Evolutionary conservation across 1,140 invertebrate species (phyloP).

Genomic region (Octopus bimaculoides): DNA sequence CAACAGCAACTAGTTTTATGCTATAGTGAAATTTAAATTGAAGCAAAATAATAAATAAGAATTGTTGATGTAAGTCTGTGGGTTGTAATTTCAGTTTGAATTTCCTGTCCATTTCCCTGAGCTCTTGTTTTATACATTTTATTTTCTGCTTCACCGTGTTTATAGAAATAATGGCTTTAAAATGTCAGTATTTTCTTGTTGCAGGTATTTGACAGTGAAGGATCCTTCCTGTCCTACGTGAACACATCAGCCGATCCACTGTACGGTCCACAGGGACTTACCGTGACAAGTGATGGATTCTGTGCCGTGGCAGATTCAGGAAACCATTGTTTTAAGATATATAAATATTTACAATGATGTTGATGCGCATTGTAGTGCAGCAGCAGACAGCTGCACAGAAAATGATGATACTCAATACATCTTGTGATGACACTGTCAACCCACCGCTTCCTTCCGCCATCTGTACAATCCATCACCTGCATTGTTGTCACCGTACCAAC

Average conservation of each 20-base stretch:
- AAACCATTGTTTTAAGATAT: conserved; percentile 65
- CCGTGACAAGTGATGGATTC: conserved; percentile 58
- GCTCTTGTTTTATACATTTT: too few species aligned
- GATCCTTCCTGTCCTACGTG: conserved; percentile 63
- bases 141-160: too few species aligned
- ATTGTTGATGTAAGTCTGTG: too few species aligned
- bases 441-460: not conserved
- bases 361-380: not conserved
- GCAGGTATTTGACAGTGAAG: conserved; percentile 63
- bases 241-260: conserved; percentile 62
- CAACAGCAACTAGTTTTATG: too few species aligned
- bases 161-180: too few species aligned
- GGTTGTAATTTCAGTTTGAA: too few species aligned
- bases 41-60: too few species aligned
- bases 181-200: conserved; percentile 19
- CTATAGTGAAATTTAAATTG: too few species aligned
- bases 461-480: not conserved
- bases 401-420: not conserved
- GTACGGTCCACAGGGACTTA: conserved; percentile 64
- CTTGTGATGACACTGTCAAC: not conserved
- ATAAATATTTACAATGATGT: conserved; percentile 59
- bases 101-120: too few species aligned
- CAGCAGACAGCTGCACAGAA: not conserved
- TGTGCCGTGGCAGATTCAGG: conserved; percentile 65
- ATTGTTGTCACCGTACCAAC: not conserved